phyloP scores from a whole-genome alignment of 2,888 invertebrate species.

The Heteromyza rotundicornis region DNA sequence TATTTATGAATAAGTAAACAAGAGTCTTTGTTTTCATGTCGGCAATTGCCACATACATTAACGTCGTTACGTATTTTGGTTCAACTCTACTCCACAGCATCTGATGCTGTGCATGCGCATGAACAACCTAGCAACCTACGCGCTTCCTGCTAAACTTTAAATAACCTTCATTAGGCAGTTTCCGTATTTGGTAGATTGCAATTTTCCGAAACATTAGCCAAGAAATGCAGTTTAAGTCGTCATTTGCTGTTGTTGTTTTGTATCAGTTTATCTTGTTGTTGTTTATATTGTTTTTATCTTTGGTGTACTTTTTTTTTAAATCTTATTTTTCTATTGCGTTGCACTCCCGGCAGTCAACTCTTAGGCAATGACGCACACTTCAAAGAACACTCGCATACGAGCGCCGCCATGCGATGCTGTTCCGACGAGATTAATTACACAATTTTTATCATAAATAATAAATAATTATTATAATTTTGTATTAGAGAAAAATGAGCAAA shows the following conservation, averaged over 20 bases:
- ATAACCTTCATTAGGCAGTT: slow-evolving; percentile 4
- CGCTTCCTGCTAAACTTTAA: not conserved
- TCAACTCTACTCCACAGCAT: no score
- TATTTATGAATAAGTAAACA: no score
- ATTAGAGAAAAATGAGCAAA: not conserved
- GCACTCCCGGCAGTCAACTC: not conserved
- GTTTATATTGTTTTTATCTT: no score
- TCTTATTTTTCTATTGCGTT: no score
- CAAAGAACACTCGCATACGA: not conserved
- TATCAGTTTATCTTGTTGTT: not conserved
- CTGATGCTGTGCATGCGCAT: no score
- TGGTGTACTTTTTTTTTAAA: no score
- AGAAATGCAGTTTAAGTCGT: not conserved
- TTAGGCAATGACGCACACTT: not conserved
- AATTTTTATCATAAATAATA: not conserved
- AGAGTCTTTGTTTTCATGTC: not conserved
- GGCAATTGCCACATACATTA: not conserved
- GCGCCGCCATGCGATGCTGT: not conserved
- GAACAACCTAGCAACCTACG: no score
- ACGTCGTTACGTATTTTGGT: no score
- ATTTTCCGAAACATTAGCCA: no score
- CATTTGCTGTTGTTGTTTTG: not conserved
- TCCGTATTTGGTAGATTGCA: not conserved
- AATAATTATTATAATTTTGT: no score
- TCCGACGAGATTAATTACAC: not conserved